Base-by-base conservation (phyloP, 1,140 invertebrate species). In the Pollicipes pollicipes region DNA sequence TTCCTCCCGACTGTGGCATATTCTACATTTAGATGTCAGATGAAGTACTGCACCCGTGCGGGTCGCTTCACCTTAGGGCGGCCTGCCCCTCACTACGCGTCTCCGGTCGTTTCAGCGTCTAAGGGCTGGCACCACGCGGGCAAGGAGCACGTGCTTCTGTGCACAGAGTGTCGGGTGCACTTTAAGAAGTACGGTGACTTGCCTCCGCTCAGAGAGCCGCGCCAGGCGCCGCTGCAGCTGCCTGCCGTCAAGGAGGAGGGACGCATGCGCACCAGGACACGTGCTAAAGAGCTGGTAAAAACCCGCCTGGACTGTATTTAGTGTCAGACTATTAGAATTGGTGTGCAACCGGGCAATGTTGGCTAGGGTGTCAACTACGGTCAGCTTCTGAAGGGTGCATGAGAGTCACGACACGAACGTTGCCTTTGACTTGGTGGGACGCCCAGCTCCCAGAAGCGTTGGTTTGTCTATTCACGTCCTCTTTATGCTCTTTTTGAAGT, bases 241-340 rank as follows among this genome's bases (percentile, higher is more conserved):
- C 58, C 27, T 69, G 69, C n/a, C 71, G 88, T 90, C 76, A 87
- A 85, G 75, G 87, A 87, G 73, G 89, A 91, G 77, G 90, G 89
- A 77, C 86, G 90, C 79, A 91, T 93, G 88, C 85, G 91, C 77
- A 93, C 91, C 58, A 83, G 90, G 74, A 93, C 92, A 76, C 90
- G 92, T 80, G 85, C 87, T 31, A 90, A 90, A 80, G 88, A 90
- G 81, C 82, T 81, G 72, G 81, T 83, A 75, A 78, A 72, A 73
- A 58, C 2, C n/a, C n/a, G n/a, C n/a, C n/a, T n/a, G n/a, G n/a
- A n/a, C n/a, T n/a, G n/a, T n/a, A n/a, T n/a, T n/a, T n/a, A n/a
- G n/a, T n/a, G n/a, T n/a, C n/a, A n/a, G n/a, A n/a, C n/a, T n/a
- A n/a, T n/a, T n/a, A n/a, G n/a, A n/a, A n/a, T n/a, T n/a, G n/a